Percentiles rank a stretch among this genome's conserved stretches.
phyloP scores from a whole-genome alignment of 2,113 vertebrate species.

The Pedetes capensis region DNA sequence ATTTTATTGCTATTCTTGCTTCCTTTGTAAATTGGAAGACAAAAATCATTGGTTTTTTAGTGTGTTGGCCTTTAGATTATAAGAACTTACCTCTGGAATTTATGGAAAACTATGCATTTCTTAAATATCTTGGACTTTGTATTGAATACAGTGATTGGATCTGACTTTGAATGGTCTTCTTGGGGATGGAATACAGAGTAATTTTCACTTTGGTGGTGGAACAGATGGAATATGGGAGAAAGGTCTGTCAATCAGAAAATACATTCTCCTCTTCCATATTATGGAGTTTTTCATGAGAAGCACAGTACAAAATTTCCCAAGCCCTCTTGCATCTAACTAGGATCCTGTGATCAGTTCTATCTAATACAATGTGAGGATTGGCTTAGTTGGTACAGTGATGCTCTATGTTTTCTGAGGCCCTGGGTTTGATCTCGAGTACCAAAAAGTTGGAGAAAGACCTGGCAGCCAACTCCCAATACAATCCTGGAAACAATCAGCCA shows the following conservation, averaged over 20 bases:
- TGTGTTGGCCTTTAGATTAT: neutral
- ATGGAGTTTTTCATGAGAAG: neutral
- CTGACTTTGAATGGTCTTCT: neutral
- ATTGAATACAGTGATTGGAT: neutral
- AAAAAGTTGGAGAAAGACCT: no score
- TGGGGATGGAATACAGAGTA: no score
- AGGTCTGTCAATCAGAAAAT: neutral
- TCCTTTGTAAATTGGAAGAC: neutral
- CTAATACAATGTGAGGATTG: neutral
- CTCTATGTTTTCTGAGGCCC: no score
- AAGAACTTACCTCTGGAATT: neutral
- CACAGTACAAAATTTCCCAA: neutral
- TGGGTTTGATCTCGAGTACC: no score
- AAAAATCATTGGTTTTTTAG: neutral
- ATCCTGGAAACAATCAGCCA: no score
- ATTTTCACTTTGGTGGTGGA: neutral
- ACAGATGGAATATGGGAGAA: neutral
- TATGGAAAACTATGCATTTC: neutral
- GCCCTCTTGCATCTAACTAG: neutral
- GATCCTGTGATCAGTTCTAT: neutral
- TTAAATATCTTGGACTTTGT: neutral
- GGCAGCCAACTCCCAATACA: no score
- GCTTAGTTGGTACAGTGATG: no score
- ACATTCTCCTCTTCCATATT: neutral
- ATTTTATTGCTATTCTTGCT: neutral